These are phyloP conservation scores for Sardina pilchardus DNA, from an alignment of 2,113 vertebrate genomes.

Conservation along the genomic window DNA sequence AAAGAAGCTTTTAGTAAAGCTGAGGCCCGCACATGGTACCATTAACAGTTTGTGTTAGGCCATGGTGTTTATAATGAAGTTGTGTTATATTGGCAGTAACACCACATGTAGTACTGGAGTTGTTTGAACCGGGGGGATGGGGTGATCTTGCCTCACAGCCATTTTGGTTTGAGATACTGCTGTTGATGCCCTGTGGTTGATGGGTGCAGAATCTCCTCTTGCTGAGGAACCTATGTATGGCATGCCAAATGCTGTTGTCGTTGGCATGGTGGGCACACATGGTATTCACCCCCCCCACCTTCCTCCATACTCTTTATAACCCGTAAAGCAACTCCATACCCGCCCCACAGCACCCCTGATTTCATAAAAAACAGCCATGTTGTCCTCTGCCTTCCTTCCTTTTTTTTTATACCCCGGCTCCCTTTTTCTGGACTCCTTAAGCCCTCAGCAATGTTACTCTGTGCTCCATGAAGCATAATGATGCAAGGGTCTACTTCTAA, in stretches of 20 bases:
- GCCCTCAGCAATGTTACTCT: not conserved
- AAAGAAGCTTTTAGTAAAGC: not conserved
- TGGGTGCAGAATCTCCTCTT: not conserved
- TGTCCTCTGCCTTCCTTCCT: not conserved
- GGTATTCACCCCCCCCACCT: not conserved
- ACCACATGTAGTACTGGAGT: not conserved
- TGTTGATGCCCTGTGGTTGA: not conserved
- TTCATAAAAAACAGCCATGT: not conserved
- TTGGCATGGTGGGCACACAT: constrained; percentile 1
- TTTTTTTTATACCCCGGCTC: too few species aligned
- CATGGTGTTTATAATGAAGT: not conserved
- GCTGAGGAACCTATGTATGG: not conserved
- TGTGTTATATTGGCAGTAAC: not conserved
- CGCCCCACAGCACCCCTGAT: not conserved
- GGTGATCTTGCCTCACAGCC: not conserved
- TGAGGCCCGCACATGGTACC: not conserved
- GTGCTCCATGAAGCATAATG: not conserved
- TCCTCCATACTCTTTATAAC: not conserved
- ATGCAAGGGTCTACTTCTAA: not conserved
- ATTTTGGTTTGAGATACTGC: not conserved
- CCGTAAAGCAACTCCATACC: not conserved
- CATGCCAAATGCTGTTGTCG: not conserved
- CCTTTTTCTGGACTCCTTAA: not conserved
- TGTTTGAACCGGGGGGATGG: not conserved
- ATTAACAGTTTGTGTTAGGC: not conserved